Evolutionary conservation across 2,888 invertebrate genomes (phyloP).

Genomic region (Apantesis nais): DNA sequence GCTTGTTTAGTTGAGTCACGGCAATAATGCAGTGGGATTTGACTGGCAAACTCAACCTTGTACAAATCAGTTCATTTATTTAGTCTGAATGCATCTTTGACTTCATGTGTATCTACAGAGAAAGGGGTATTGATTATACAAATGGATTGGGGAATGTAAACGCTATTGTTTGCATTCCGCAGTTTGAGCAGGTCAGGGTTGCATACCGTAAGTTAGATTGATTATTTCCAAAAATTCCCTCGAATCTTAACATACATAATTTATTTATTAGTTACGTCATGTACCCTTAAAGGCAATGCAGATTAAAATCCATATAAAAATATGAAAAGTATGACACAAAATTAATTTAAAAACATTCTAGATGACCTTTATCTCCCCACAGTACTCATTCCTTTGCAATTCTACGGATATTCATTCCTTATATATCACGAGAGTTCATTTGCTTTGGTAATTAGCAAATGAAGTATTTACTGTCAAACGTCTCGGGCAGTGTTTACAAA

Average conservation of each 20-base stretch:
- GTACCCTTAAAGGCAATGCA: not conserved
- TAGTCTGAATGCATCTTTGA: not conserved
- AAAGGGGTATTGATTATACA: not conserved
- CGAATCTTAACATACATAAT: not conserved
- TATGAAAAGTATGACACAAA: not conserved
- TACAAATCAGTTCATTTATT: not conserved
- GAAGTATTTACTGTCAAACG: slow-evolving; percentile 1
- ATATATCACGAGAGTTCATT: slow-evolving; percentile 13
- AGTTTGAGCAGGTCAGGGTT: not conserved
- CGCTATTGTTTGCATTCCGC: not conserved
- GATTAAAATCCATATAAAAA: too few species aligned
- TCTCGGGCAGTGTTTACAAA: slow-evolving; percentile 3
- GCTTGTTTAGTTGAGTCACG: not conserved
- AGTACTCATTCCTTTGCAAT: not conserved
- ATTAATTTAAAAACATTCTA: not conserved
- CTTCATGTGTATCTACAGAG: not conserved
- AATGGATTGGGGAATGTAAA: not conserved
- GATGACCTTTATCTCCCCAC: not conserved
- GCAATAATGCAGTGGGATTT: not conserved
- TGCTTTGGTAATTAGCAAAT: slow-evolving; percentile 19
- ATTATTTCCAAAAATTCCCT: not conserved
- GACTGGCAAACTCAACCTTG: not conserved
- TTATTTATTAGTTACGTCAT: too few species aligned
- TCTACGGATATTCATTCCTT: not conserved
- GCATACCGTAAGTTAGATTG: not conserved